Conservation (phyloP, 1,140 invertebrate genomes). For the Antheraea mylitta region DNA sequence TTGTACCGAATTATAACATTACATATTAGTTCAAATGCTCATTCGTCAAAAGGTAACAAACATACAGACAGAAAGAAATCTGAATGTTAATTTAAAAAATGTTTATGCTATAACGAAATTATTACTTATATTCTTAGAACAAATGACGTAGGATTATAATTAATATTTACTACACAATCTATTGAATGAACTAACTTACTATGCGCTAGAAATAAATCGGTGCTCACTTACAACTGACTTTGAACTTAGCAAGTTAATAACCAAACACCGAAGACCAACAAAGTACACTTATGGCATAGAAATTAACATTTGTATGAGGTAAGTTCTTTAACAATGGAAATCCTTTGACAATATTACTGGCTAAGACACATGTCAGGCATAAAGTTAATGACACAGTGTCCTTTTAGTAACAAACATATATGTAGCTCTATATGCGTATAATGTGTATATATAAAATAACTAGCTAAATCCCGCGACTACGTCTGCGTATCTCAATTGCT, state of each 20-base stretch:
- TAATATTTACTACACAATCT: slow-evolving; percentile 18
- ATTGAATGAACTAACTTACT: slow-evolving; percentile 22
- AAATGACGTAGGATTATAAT: background rate
- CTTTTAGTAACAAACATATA: no score
- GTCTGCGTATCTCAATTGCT: no score
- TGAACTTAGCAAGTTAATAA: slow-evolving; percentile 30
- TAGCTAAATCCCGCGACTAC: no score
- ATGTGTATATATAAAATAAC: no score
- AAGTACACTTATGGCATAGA: slow-evolving; percentile 4
- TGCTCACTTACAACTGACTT: slow-evolving; percentile 27
- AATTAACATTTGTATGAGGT: background rate
- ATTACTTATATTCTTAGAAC: background rate
- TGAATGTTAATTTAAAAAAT: no score
- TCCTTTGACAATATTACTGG: background rate
- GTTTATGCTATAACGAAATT: no score
- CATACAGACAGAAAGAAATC: no score
- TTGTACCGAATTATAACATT: no score
- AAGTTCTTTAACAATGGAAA: background rate
- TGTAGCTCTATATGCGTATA: no score
- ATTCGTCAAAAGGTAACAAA: no score
- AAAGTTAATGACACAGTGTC: no score
- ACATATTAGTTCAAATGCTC: no score
- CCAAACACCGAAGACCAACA: slow-evolving; percentile 23
- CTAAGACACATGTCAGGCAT: background rate
- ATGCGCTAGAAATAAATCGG: slow-evolving; percentile 22